Conservation (phyloP, 2,113 vertebrate genomes). For the Cyanoliseus patagonus region DNA sequence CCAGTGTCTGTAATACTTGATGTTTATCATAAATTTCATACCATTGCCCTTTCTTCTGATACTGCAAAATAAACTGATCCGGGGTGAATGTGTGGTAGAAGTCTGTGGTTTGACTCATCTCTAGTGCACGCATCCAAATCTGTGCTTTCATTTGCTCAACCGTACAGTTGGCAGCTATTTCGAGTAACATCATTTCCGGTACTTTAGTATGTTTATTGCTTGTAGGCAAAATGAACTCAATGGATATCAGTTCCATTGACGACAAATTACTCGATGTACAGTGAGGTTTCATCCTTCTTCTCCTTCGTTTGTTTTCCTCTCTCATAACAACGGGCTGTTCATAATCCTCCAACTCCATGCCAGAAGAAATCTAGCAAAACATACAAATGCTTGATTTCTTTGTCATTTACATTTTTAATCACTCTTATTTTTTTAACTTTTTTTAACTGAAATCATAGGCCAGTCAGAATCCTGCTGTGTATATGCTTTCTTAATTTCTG, state of each 20-base stretch:
- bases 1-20: conserved; percentile 95
- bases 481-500: background rate
- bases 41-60: conserved; percentile 95
- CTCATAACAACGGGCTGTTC: conserved; percentile 81
- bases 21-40: conserved; percentile 98
- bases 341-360: conserved; percentile 86
- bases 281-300: conserved; percentile 89
- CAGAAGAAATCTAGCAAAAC: conserved; percentile 65
- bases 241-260: conserved; percentile 86
- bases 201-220: conserved; percentile 75
- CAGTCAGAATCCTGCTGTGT: background rate
- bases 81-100: conserved; percentile 89
- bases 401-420: background rate
- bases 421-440: background rate
- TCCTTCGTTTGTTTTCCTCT: conserved; percentile 83
- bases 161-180: conserved; percentile 90
- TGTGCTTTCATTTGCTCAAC: conserved; percentile 96
- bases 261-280: conserved; percentile 70
- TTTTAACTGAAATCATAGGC: background rate
- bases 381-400: background rate
- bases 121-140: conserved; percentile 90
- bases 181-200: conserved; percentile 78
- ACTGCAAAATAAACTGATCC: conserved; percentile 91
- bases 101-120: conserved; percentile 81
- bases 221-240: conserved; percentile 92